Evolutionary conservation across 2,113 vertebrate species (phyloP).

Genomic region (Tychaedon coryphoeus): DNA sequence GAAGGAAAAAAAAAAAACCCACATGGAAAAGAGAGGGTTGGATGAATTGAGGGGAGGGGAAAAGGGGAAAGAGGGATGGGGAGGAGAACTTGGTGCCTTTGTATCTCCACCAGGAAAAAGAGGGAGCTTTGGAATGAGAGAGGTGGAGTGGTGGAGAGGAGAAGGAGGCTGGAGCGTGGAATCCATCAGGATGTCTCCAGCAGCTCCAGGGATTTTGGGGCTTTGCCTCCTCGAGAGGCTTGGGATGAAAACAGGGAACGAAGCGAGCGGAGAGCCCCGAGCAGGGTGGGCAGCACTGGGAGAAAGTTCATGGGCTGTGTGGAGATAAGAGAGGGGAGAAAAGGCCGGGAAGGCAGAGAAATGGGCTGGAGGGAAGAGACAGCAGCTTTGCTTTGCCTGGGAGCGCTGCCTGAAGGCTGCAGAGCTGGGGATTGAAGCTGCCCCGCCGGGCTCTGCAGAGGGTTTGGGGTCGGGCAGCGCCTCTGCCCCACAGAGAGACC

Average conservation of each 20-base stretch:
- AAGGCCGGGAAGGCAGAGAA: neutral
- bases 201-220: neutral
- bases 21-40: constrained; percentile 73
- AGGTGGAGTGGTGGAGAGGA: constrained; percentile 70
- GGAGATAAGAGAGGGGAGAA: neutral
- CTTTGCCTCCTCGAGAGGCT: constrained; percentile 42
- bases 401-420: neutral
- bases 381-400: neutral
- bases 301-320: neutral
- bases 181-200: constrained; percentile 1
- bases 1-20: neutral
- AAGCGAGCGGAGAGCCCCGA: neutral
- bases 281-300: neutral
- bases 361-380: neutral
- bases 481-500: neutral
- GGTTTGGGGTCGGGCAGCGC: rapidly evolving
- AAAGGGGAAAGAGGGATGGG: constrained; percentile 62
- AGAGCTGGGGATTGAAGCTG: neutral
- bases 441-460: neutral
- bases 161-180: constrained; percentile 67
- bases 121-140: constrained; percentile 56
- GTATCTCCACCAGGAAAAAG: constrained; percentile 53
- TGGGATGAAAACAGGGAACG: neutral
- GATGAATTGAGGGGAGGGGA: constrained; percentile 71
- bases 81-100: constrained; percentile 68